These are phyloP conservation scores for Drosophila recens DNA, from an alignment of 2,888 invertebrate species.

Conservation along the genomic window DNA sequence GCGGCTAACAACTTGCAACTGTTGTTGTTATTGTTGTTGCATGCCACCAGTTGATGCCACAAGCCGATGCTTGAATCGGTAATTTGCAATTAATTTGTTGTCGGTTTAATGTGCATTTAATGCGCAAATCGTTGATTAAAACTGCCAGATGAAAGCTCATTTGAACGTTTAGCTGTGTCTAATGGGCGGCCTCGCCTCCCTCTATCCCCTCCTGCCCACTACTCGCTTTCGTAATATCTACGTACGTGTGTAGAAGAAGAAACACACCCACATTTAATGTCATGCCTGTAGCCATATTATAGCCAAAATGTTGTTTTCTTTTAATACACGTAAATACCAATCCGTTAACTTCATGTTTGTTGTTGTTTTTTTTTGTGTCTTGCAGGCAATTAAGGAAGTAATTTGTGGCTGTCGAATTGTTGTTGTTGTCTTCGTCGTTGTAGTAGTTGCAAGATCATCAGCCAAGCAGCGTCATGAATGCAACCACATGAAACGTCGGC, in stretches of 20 bases:
- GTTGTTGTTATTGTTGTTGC: constrained; percentile 14
- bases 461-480: constrained; percentile 64
- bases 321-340: constrained; percentile 36
- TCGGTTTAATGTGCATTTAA: constrained; percentile 71
- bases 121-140: constrained; percentile 65
- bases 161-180: constrained; percentile 56
- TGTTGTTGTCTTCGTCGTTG: constrained; percentile 44
- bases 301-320: constrained; percentile 40
- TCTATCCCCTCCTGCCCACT: background rate
- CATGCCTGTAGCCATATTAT: constrained; percentile 46
- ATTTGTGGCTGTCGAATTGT: constrained; percentile 65
- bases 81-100: constrained; percentile 75
- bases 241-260: constrained; percentile 9
- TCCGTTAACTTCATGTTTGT: constrained; percentile 38
- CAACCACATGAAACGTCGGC: constrained; percentile 74
- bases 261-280: constrained; percentile 57
- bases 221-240: background rate
- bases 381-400: constrained; percentile 81
- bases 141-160: constrained; percentile 61
- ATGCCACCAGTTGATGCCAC: constrained; percentile 14
- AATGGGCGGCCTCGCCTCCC: constrained; percentile 44
- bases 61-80: constrained; percentile 54
- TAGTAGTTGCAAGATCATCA: constrained; percentile 56
- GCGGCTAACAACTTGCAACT: constrained; percentile 15
- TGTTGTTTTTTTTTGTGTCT: constrained; percentile 45